Conservation (phyloP, 2,113 vertebrate species). For the Cariama cristata region DNA sequence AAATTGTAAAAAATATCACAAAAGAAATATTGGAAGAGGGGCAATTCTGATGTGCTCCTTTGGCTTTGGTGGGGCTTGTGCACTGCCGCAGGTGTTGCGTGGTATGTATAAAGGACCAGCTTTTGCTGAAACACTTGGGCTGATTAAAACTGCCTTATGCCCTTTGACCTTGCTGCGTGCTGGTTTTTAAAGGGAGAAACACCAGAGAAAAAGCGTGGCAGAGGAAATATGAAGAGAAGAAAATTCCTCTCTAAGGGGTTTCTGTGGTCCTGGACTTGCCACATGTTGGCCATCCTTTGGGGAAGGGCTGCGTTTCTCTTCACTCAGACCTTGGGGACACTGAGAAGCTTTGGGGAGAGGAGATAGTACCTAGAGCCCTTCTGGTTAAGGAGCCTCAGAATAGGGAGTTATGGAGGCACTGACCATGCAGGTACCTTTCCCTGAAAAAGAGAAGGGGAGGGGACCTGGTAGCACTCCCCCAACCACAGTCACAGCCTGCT, state of each 20-base stretch:
- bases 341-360: background rate
- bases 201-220: background rate
- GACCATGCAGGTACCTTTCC: background rate
- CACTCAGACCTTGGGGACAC: background rate
- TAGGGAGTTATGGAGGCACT: background rate
- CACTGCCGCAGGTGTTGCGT: background rate
- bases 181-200: background rate
- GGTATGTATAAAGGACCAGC: background rate
- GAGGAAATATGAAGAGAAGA: background rate
- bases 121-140: background rate
- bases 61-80: background rate
- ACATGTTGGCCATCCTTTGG: background rate
- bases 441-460: background rate
- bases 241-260: background rate
- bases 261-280: background rate
- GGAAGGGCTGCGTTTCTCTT: background rate
- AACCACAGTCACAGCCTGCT: background rate
- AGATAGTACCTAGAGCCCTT: background rate
- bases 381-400: background rate
- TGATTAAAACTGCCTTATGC: background rate
- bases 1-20: background rate
- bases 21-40: background rate
- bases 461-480: background rate
- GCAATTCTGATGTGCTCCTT: background rate
- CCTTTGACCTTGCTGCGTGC: background rate